These are phyloP conservation scores for Dynastes maya DNA, from an alignment of 2,888 invertebrate species.

Conservation along the genomic window DNA sequence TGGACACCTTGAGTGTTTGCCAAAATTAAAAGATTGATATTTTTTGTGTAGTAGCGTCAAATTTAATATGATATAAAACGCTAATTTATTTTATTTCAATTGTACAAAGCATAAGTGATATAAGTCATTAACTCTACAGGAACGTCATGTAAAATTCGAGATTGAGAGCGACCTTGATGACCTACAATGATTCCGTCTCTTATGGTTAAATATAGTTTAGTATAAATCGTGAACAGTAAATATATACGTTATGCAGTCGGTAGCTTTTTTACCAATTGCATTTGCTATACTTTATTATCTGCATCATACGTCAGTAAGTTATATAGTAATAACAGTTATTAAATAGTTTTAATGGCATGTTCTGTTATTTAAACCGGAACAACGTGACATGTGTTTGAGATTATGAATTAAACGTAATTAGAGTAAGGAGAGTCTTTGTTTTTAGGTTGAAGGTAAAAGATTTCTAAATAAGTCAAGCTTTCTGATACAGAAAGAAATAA, in stretches of 20 bases:
- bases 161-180: conserved; percentile 23
- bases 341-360: conserved; percentile 7
- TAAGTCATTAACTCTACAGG: not conserved
- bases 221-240: not conserved
- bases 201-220: conserved; percentile 8
- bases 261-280: not conserved
- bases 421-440: not conserved
- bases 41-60: no score
- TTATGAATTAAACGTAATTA: not conserved
- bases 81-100: no score
- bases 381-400: not conserved
- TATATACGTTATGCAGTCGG: not conserved
- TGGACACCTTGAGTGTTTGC: no score
- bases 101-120: no score
- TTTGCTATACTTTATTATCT: not conserved
- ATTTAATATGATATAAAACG: no score
- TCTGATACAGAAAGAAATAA: no score
- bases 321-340: conserved; percentile 23
- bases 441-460: not conserved
- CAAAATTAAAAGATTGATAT: no score
- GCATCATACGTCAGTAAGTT: not conserved
- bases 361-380: conserved; percentile 12
- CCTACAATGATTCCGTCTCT: conserved; percentile 6
- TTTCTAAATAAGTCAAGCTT: no score
- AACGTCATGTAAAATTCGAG: not conserved